A percentile compares a stretch with the other conserved stretches of the same genome.
Evolutionary conservation across 2,888 invertebrate genomes (phyloP).

Genomic region (Timema podura): DNA sequence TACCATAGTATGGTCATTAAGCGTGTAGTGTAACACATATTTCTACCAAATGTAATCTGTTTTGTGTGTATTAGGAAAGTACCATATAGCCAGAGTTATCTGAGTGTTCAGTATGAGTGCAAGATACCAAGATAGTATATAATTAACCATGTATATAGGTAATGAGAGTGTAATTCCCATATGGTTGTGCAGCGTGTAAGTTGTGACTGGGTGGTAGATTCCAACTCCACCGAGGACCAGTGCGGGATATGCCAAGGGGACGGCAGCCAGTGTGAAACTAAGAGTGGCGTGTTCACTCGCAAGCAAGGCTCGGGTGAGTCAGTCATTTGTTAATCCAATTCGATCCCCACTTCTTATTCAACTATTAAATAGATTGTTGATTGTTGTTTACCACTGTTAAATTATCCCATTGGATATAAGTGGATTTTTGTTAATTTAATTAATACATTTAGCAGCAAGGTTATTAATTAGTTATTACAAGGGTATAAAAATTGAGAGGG

Average conservation of each 20-base stretch:
- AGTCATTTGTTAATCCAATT: no score
- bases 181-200: slow-evolving; percentile 66
- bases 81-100: not conserved
- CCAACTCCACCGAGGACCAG: slow-evolving; percentile 71
- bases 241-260: slow-evolving; percentile 85
- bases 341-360: no score
- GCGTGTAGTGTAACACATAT: not conserved
- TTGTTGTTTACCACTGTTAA: no score
- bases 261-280: slow-evolving; percentile 73
- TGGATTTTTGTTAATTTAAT: no score
- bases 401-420: no score
- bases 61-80: not conserved
- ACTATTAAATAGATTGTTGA: no score
- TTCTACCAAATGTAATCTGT: not conserved
- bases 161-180: not conserved
- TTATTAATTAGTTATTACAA: no score
- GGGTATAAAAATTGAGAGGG: no score
- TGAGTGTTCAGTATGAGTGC: no score
- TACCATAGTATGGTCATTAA: not conserved
- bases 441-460: no score
- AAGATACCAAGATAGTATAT: not conserved
- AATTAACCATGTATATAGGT: not conserved
- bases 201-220: slow-evolving; percentile 87
- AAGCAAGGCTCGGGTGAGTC: slow-evolving; percentile 46
- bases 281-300: slow-evolving; percentile 54